A percentile compares a stretch with the other conserved stretches of the same genome.
Evolutionary conservation across 2,888 invertebrate genomes (phyloP).

Genomic region (Meiosimyza decipiens): DNA sequence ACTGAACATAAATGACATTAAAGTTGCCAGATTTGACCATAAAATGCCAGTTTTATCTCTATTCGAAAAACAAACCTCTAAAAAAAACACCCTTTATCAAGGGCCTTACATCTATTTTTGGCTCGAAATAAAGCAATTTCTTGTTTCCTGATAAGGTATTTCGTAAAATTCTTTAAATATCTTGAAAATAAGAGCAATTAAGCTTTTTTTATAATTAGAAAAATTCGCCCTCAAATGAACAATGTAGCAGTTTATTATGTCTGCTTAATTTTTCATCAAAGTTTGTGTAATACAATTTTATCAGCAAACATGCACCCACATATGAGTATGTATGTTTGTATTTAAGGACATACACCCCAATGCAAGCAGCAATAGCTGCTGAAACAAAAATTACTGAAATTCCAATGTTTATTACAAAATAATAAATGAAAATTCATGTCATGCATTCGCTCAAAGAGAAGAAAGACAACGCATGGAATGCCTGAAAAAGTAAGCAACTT

Average conservation of each 20-base stretch:
- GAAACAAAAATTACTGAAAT: conserved; percentile 16
- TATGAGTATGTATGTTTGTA: neutral
- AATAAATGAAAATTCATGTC: conserved; percentile 30
- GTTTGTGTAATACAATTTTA: neutral
- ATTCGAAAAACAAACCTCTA: no score
- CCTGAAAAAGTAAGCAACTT: neutral
- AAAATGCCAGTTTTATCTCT: no score
- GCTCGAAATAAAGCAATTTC: no score
- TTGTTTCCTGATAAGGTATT: no score
- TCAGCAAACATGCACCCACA: conserved; percentile 13
- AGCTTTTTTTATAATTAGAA: no score
- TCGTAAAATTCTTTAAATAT: no score
- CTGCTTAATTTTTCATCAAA: conserved; percentile 16
- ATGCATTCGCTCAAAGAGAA: neutral
- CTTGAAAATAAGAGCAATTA: no score
- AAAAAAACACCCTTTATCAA: no score
- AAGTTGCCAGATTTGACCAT: no score
- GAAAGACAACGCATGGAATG: neutral
- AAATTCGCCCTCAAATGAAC: no score
- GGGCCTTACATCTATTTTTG: no score
- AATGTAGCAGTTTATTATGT: conserved; percentile 24
- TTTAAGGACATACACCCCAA: conserved; percentile 7
- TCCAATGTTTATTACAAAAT: conserved; percentile 30
- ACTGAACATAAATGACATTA: no score
- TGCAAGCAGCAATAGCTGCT: neutral